Evolutionary conservation across 2,797 vertebrate species (phyloP), one percentile per base, ranked within the genome.

Genomic region (Oreortyx pictus): DNA sequence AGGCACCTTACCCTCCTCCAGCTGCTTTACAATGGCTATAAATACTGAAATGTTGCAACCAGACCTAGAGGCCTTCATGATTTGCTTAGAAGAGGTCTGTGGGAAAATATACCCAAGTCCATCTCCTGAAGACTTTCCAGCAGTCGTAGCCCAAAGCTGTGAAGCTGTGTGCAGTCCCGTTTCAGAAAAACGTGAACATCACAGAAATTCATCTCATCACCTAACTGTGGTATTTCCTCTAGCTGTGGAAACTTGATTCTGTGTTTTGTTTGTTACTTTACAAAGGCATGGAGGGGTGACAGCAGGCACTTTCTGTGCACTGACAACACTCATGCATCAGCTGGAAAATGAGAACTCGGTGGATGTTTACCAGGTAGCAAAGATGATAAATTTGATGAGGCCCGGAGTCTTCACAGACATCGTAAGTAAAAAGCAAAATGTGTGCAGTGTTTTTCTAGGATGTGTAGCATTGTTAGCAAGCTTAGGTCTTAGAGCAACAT

Each of bases 311-410:
- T 99, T 99, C 97, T 99, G 99, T 91, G 97, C 98, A 41, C 97
- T 99, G 46, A 97, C 97, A 23, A 98, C 98, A 14, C 97, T 99
- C 78, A 98, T 98, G 95, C 96, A 98, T 79, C 99, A 99, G 62
- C 97, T 99, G 80, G 98, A 99, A 95, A 98, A 97, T 37, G 99
- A 99, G 91, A 98, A 98, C 39, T 98, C 97, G 5, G 96, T 99
- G 66, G 98, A 99, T 72, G 98, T 99, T 93, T 99, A 99, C 97
- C 98, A 99, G 59, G 98, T 98, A 95, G 98, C 98, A 67, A 99
- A 98, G 97, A 98, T 99, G 98, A 98, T 97, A 49, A 99, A 99
- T 97, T 95, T 99, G 82, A 99, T 99, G 98, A 98, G 99, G 91
- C 99, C 99, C 5, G 99, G 98, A 83, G 92, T 98, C 95, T 99